Evolutionary conservation across 2,113 vertebrate genomes (phyloP).

Genomic region (Oncorhynchus tshawytscha): DNA sequence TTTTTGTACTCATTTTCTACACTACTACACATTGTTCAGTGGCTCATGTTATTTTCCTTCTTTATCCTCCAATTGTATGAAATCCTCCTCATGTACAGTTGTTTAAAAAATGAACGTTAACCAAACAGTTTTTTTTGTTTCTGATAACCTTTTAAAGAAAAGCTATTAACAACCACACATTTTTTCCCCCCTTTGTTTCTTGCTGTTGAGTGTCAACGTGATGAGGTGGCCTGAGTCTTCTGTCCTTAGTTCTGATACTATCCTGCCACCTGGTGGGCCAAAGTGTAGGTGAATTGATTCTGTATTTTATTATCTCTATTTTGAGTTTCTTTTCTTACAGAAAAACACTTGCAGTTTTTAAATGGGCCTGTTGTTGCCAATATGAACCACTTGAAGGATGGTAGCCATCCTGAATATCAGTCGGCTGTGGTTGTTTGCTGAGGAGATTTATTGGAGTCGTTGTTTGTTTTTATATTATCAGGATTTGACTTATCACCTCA

Average conservation of each 20-base stretch:
- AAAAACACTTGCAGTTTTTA: slow-evolving; percentile 33
- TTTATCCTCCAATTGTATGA: slow-evolving; percentile 24
- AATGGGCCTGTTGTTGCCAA: slow-evolving; percentile 48
- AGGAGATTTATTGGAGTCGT: slow-evolving; percentile 19
- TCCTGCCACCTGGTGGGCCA: slow-evolving; percentile 62
- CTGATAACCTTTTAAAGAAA: slow-evolving; percentile 20
- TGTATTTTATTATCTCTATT: slow-evolving; percentile 35
- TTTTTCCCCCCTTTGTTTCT: slow-evolving; percentile 30
- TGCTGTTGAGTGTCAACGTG: slow-evolving; percentile 41
- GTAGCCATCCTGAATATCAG: slow-evolving; percentile 14
- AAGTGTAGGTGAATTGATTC: slow-evolving; percentile 54
- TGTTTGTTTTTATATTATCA: slow-evolving; percentile 24
- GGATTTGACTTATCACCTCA: slow-evolving; percentile 41
- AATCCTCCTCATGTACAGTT: slow-evolving; percentile 56
- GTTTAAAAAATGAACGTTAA: slow-evolving; percentile 49
- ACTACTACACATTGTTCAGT: slow-evolving; percentile 69
- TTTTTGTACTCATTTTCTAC: slow-evolving; percentile 77
- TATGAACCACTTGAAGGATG: slow-evolving; percentile 39
- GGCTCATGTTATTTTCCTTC: slow-evolving; percentile 46
- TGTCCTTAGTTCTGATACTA: slow-evolving; percentile 48
- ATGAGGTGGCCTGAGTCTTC: slow-evolving; percentile 48
- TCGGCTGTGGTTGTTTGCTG: slow-evolving; percentile 9
- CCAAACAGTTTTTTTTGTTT: slow-evolving; percentile 28
- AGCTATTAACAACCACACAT: slow-evolving; percentile 32
- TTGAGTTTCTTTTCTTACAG: slow-evolving; percentile 41